These are phyloP conservation scores for Artibeus jamaicensis DNA, from an alignment of 2,797 vertebrate species.

Conservation along the genomic window DNA sequence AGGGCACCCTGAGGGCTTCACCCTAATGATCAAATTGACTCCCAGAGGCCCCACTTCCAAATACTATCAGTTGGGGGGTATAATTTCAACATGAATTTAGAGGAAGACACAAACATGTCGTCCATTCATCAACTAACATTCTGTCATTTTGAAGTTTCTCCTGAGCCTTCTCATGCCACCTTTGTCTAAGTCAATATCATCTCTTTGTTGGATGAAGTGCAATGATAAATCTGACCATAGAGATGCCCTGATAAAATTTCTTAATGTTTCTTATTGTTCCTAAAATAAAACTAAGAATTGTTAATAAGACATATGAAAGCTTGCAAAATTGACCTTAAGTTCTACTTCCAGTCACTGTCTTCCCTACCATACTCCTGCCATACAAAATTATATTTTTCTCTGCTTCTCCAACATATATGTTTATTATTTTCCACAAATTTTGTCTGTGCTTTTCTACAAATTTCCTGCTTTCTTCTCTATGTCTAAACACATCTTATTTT, in stretches of 20 bases:
- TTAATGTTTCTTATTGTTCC: neutral
- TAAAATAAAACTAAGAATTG: neutral
- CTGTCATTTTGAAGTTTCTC: neutral
- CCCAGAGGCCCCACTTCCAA: neutral
- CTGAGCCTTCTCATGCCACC: neutral
- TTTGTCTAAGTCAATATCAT: neutral
- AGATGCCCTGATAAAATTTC: neutral
- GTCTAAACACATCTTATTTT: neutral
- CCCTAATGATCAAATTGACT: neutral
- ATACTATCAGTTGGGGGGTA: neutral
- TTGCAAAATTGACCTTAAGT: neutral
- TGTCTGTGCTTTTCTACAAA: neutral
- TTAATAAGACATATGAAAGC: neutral
- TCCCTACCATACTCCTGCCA: neutral
- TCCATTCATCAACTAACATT: neutral
- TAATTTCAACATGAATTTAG: neutral
- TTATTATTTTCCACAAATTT: neutral
- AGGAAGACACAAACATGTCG: neutral
- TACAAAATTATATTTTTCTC: neutral
- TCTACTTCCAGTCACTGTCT: neutral
- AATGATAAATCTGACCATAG: neutral
- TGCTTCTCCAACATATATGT: neutral
- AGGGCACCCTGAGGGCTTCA: neutral
- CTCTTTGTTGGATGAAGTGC: neutral
- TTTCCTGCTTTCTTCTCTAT: neutral